Evolutionary conservation across 2,888 invertebrate genomes (phyloP).

Genomic region (Coecobrya sp.): DNA sequence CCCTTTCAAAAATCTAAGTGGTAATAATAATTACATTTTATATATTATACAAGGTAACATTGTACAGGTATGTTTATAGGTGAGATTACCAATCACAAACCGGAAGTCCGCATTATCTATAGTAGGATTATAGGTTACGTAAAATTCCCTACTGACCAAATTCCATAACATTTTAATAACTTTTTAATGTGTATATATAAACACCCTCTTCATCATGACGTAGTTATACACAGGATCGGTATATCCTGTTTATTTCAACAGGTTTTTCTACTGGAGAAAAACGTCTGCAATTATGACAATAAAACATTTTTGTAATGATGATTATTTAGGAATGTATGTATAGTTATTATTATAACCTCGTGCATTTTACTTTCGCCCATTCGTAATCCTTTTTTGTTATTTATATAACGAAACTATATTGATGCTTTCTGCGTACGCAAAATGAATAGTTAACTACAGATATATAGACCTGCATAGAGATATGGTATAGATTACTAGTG

Average conservation of each 20-base stretch:
- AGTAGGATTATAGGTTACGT: background rate
- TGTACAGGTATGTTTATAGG: background rate
- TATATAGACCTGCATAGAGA: background rate
- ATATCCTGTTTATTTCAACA: constrained; percentile 1
- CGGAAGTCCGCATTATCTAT: constrained; percentile 3
- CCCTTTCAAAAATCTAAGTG: constrained; percentile 27
- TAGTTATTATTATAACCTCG: background rate
- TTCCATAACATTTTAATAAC: background rate
- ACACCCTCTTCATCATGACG: background rate
- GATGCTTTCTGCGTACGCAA: background rate
- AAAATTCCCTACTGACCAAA: background rate
- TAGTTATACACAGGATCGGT: no score
- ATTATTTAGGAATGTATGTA: constrained; percentile 3
- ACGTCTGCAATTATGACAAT: constrained; percentile 76
- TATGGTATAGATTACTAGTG: background rate
- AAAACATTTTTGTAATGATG: constrained; percentile 52
- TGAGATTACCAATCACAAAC: constrained; percentile 42
- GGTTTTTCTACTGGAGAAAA: constrained; percentile 15
- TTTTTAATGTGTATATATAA: background rate
- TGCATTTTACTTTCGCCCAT: background rate
- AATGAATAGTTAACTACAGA: background rate
- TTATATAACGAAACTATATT: background rate
- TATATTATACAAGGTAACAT: background rate
- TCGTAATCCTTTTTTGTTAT: no score
- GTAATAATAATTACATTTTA: constrained; percentile 2